Evolutionary conservation across 2,888 invertebrate species (phyloP).

Genomic region (Nudaria mundana): DNA sequence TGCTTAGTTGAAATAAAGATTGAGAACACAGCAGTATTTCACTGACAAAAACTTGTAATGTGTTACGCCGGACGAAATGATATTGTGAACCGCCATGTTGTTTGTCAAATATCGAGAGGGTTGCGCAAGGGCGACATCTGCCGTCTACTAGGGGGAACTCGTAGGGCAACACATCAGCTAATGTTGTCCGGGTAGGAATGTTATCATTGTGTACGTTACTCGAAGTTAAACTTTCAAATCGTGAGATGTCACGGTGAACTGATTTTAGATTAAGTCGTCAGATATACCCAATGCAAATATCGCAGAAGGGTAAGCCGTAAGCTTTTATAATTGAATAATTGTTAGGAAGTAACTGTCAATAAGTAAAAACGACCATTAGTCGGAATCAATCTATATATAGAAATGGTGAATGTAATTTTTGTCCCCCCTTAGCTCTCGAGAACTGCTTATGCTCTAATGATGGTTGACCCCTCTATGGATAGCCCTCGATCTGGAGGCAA

Average conservation of each 20-base stretch:
- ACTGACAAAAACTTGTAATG: conserved; percentile 44
- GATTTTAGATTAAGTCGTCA: conserved; percentile 25
- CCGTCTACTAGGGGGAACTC: conserved; percentile 34
- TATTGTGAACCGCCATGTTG: conserved; percentile 32
- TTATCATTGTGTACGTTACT: conserved; percentile 23
- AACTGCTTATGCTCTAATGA: no score
- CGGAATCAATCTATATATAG: no score
- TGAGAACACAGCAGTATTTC: conserved; percentile 29
- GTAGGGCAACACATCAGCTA: conserved; percentile 29
- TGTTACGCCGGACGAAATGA: conserved; percentile 40
- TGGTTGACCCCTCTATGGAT: no score
- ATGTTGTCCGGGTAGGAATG: conserved; percentile 23
- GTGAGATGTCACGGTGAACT: conserved; percentile 40
- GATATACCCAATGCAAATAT: conserved; percentile 20
- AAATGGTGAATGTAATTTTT: no score
- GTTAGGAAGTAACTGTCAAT: no score
- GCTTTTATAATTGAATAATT: conserved; percentile 11
- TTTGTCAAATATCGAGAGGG: conserved; percentile 37
- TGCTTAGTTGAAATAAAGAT: conserved; percentile 3
- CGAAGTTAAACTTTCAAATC: conserved; percentile 30
- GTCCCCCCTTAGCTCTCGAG: no score
- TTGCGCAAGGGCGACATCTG: conserved; percentile 51
- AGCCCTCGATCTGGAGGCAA: no score
- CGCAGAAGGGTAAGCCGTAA: conserved; percentile 10
- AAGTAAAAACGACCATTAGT: no score